Conservation (phyloP, 2,797 vertebrate species). For the Cyclura pinguis region DNA sequence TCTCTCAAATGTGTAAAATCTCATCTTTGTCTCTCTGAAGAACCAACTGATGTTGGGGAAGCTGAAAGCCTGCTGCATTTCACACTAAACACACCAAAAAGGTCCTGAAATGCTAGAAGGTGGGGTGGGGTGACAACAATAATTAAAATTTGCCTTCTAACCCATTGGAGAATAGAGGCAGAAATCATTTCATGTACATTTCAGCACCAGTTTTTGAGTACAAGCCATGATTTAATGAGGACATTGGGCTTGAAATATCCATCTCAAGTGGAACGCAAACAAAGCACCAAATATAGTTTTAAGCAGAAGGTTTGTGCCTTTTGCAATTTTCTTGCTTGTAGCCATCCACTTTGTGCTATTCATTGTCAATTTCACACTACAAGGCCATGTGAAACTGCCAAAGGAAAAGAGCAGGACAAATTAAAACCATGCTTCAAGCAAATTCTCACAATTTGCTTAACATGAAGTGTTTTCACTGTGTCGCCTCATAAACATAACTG, state of each 20-base stretch:
- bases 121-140: slow-evolving; percentile 11
- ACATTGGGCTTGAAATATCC: slow-evolving; percentile 47
- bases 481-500: slow-evolving; percentile 50
- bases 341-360: slow-evolving; percentile 55
- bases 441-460: slow-evolving; percentile 48
- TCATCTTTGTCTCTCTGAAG: slow-evolving; percentile 4
- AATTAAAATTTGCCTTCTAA: neutral
- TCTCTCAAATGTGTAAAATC: slow-evolving; percentile 8
- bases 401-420: slow-evolving; percentile 30
- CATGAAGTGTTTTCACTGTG: slow-evolving; percentile 36
- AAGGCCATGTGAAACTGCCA: slow-evolving; percentile 37
- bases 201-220: neutral
- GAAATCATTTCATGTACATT: slow-evolving; percentile 46
- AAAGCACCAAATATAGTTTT: slow-evolving; percentile 45
- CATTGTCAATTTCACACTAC: slow-evolving; percentile 62
- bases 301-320: slow-evolving; percentile 43
- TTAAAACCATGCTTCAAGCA: slow-evolving; percentile 30
- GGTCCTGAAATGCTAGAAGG: neutral
- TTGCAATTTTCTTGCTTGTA: slow-evolving; percentile 59
- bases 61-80: slow-evolving; percentile 16
- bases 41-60: neutral
- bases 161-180: slow-evolving; percentile 7
- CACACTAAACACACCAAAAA: slow-evolving; percentile 17
- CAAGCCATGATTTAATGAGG: slow-evolving; percentile 25
- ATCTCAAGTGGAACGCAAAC: slow-evolving; percentile 35